Conservation (phyloP, 2,888 invertebrate genomes). For the Sinelater perroti region DNA sequence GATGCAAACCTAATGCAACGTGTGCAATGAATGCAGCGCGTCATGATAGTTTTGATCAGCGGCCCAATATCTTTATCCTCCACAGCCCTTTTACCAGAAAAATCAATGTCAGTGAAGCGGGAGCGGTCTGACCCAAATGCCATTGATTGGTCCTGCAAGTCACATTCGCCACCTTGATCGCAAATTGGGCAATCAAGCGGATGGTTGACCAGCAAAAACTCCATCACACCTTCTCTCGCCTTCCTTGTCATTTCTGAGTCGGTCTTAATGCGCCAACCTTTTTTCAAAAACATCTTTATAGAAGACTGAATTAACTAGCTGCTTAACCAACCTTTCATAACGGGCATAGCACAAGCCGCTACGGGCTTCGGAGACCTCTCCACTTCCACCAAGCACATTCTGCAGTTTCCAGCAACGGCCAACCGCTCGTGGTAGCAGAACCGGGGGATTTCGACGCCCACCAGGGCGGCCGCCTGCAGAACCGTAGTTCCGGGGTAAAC, state of each 20-base stretch:
- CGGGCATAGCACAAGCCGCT: slow-evolving; percentile 99
- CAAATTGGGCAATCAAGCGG: slow-evolving; percentile 99
- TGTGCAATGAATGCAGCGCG: slow-evolving; percentile 98
- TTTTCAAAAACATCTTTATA: slow-evolving; percentile 24
- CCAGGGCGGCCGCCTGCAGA: slow-evolving; percentile 91
- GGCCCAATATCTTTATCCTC: slow-evolving; percentile 99
- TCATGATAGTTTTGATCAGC: slow-evolving; percentile 98
- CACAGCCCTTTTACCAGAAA: slow-evolving; percentile 93
- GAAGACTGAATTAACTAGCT: neutral
- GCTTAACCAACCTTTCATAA: slow-evolving; percentile 83
- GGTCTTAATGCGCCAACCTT: slow-evolving; percentile 95
- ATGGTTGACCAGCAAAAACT: slow-evolving; percentile 97
- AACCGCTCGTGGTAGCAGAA: slow-evolving; percentile 99
- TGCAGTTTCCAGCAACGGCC: slow-evolving; percentile 98
- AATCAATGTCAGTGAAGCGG: slow-evolving; percentile 90
- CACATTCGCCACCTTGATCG: slow-evolving; percentile 96
- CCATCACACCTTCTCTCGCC: slow-evolving; percentile 93
- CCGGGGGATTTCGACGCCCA: slow-evolving; percentile 97
- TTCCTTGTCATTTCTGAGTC: slow-evolving; percentile 86
- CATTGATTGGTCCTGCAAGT: slow-evolving; percentile 98
- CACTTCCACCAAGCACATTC: slow-evolving; percentile 99
- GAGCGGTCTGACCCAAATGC: slow-evolving; percentile 96
- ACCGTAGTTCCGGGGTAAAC: slow-evolving; percentile 98
- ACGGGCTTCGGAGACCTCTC: slow-evolving; percentile 98
- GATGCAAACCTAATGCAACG: slow-evolving; percentile 98